Percentiles rank a stretch among this genome's conserved stretches.
Evolutionary conservation across 2,113 vertebrate genomes (phyloP).

Genomic region (Cichladusa arquata): DNA sequence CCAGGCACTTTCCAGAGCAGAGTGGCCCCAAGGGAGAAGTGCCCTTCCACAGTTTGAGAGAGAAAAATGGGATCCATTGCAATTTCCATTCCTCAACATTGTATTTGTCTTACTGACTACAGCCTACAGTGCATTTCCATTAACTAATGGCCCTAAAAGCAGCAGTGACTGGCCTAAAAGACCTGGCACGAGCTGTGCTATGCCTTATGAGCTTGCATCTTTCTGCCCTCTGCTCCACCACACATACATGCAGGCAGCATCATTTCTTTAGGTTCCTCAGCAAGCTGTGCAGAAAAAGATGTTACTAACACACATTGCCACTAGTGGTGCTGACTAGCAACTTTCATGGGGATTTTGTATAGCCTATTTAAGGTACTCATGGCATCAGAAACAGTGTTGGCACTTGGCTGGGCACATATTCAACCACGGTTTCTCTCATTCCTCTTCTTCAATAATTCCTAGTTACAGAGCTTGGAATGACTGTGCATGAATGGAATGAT

Average conservation of each 20-base stretch:
- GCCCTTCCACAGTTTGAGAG: background rate
- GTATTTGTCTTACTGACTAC: background rate
- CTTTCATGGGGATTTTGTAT: background rate
- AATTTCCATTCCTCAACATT: background rate
- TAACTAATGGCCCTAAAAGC: background rate
- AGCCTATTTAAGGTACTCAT: background rate
- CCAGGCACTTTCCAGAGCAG: background rate
- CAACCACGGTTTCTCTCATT: background rate
- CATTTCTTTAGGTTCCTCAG: background rate
- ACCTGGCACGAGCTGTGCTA: background rate
- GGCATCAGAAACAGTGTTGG: background rate
- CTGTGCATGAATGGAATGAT: background rate
- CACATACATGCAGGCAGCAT: accelerated
- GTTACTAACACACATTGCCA: background rate
- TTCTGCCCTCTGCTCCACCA: background rate
- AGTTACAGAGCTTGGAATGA: background rate
- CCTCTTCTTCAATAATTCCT: background rate
- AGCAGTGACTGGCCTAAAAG: background rate
- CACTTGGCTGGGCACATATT: background rate
- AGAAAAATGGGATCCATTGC: background rate
- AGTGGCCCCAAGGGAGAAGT: background rate
- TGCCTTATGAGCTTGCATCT: background rate
- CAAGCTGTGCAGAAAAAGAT: background rate
- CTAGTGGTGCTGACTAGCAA: background rate
- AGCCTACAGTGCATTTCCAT: background rate